phyloP scores from a whole-genome alignment of 2,888 invertebrate genomes.

The Gymnocheta viridis region DNA sequence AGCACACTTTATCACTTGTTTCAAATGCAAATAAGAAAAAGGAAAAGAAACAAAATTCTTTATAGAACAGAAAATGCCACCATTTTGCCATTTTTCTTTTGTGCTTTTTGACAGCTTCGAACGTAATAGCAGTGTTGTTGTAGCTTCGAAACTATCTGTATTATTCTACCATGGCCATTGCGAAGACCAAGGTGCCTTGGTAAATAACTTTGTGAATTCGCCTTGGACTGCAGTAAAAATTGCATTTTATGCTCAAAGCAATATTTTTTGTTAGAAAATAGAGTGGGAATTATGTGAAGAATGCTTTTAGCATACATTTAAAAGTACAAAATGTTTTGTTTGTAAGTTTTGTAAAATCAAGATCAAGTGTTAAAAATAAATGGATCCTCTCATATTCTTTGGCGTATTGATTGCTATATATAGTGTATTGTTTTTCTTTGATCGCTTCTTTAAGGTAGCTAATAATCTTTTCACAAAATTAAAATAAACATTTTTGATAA shows the following conservation, averaged over 20 bases:
- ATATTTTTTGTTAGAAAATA: neutral
- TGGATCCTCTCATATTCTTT: conserved; percentile 87
- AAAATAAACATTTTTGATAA: neutral
- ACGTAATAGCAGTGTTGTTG: too few relatives aligned
- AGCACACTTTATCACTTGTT: too few relatives aligned
- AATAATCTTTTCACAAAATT: neutral
- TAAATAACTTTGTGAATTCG: neutral
- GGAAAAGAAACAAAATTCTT: too few relatives aligned
- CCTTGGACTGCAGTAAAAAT: neutral
- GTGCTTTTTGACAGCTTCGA: too few relatives aligned
- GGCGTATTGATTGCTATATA: conserved; percentile 86
- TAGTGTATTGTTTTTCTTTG: conserved; percentile 88
- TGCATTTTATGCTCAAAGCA: neutral
- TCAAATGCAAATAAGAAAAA: too few relatives aligned
- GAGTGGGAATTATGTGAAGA: neutral
- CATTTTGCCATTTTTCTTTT: too few relatives aligned
- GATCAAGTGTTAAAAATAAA: conserved; percentile 74
- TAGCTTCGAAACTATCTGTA: too few relatives aligned
- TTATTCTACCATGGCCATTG: too few relatives aligned
- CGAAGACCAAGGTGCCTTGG: too few relatives aligned
- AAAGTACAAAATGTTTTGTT: conserved; percentile 34
- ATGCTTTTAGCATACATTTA: neutral
- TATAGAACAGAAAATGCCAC: too few relatives aligned
- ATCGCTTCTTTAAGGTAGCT: conserved; percentile 90
- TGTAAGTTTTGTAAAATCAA: neutral